phyloP scores from a whole-genome alignment of 2,888 invertebrate genomes.

The Tetragonisca angustula region DNA sequence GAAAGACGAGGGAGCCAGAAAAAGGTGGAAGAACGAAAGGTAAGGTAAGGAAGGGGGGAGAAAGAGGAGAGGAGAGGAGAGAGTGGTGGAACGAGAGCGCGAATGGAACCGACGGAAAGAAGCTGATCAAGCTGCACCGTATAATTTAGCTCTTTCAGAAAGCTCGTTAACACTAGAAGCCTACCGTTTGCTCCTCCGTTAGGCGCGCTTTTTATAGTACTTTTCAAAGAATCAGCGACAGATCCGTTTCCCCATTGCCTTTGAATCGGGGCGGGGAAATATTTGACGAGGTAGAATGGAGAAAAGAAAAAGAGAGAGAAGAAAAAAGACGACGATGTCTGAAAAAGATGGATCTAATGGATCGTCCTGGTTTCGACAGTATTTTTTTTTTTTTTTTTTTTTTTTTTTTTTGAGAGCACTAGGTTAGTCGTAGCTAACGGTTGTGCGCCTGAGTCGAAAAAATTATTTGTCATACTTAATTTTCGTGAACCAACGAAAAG shows the following conservation, averaged over 20 bases:
- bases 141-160: slow-evolving; percentile 63
- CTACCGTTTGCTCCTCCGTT: background rate
- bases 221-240: background rate
- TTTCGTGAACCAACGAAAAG: no score
- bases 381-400: background rate
- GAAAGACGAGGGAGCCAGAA: no score
- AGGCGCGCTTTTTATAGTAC: background rate
- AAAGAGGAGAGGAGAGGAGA: no score
- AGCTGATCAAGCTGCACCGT: slow-evolving; percentile 33
- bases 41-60: no score
- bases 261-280: background rate
- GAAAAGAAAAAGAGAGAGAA: background rate
- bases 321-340: background rate
- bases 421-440: background rate
- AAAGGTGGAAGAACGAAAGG: no score
- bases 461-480: no score
- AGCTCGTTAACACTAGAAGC: slow-evolving; percentile 41
- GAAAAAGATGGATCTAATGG: background rate
- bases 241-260: background rate
- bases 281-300: background rate
- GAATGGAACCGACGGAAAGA: slow-evolving; percentile 20
- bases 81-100: background rate
- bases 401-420: background rate
- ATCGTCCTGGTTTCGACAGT: background rate
- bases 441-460: background rate